Conservation (phyloP, 2,113 vertebrate genomes). For the Megalops atlanticus region DNA sequence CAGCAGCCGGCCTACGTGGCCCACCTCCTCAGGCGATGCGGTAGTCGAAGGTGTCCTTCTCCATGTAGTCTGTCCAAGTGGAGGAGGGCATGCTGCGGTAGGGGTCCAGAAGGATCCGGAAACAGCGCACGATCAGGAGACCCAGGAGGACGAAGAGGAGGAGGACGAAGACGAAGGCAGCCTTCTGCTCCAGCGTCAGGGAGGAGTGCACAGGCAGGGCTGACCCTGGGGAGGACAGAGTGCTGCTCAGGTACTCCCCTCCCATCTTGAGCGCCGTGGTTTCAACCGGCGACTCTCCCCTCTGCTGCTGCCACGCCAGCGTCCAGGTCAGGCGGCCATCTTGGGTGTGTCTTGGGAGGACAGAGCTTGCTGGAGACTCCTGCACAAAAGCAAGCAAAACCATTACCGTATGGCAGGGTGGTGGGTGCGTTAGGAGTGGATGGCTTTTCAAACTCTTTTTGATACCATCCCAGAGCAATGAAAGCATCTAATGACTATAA, state of each 20-base stretch:
- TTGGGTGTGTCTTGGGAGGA: slow-evolving; percentile 40
- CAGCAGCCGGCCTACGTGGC: neutral
- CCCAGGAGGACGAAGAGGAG: slow-evolving; percentile 82
- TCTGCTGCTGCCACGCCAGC: slow-evolving; percentile 34
- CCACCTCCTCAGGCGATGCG: slow-evolving; percentile 71
- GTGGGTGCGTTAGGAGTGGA: too few relatives aligned
- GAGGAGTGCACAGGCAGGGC: slow-evolving; percentile 68
- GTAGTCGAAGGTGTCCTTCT: slow-evolving; percentile 82
- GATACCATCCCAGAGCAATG: neutral
- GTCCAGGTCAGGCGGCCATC: slow-evolving; percentile 33
- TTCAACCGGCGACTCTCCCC: slow-evolving; percentile 57
- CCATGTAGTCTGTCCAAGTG: slow-evolving; percentile 83
- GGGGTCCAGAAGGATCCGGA: slow-evolving; percentile 81
- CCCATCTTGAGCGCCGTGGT: slow-evolving; percentile 72
- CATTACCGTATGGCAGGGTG: neutral
- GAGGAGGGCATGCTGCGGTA: slow-evolving; percentile 83
- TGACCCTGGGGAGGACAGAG: slow-evolving; percentile 68
- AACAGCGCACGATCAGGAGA: slow-evolving; percentile 80
- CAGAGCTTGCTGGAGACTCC: slow-evolving; percentile 34
- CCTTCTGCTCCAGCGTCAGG: slow-evolving; percentile 79
- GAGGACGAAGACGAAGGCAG: slow-evolving; percentile 78
- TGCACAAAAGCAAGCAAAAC: slow-evolving; percentile 25
- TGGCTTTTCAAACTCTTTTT: neutral
- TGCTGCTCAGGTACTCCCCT: slow-evolving; percentile 73
- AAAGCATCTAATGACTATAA: neutral